Base-by-base conservation (phyloP, 2,888 invertebrate genomes). In the Cristatella mucedo region DNA sequence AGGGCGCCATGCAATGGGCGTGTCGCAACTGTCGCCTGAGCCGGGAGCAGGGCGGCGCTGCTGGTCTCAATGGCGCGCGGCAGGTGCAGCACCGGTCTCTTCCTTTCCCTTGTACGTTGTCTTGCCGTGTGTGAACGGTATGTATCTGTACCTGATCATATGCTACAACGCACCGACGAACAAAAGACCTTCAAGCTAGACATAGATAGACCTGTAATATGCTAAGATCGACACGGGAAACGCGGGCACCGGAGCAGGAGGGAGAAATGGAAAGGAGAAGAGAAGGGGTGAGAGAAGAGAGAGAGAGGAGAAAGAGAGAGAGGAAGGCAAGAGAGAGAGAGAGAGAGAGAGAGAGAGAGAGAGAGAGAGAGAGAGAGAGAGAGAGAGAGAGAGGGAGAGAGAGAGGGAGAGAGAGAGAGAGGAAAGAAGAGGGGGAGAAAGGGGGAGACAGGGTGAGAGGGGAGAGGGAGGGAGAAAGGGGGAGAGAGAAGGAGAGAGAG, bases 71-170 rank as follows among this genome's bases (percentile, higher is more conserved):
- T n/a, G n/a, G n/a, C n/a, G n/a, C n/a, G n/a, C n/a, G n/a, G n/a
- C n/a, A n/a, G n/a, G n/a, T n/a, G n/a, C n/a, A n/a, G n/a, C n/a
- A n/a, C 66, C 67, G 21, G 61, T 59, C 43, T 67, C 67, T 47
- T 67, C 68, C 43, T 65, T 67, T 21, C 67, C 67, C 42, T 58
- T 53, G 72, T 91, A 91, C 68, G 81, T 80, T 59, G 91, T 87
- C 73, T 99, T 99, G 59, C 91, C 89, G 66, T 86, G 83, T 40
- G 93, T 91, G 69, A 97, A 99, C 45, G 97, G 97, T 68, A 99
- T 72, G 71, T 99, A 99, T 69, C 84, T 80, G 70, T 95, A 97
- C 71, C 86, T 91, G 63, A 99, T 82, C 97, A 99, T 99, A 73
- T 99, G 97, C 89, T 91, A 75, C 48, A 77, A 63, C 52, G 44